Evolutionary conservation across 2,113 vertebrate genomes (phyloP), one percentile per base, ranked within the genome.

Genomic region (Sprattus sprattus): DNA sequence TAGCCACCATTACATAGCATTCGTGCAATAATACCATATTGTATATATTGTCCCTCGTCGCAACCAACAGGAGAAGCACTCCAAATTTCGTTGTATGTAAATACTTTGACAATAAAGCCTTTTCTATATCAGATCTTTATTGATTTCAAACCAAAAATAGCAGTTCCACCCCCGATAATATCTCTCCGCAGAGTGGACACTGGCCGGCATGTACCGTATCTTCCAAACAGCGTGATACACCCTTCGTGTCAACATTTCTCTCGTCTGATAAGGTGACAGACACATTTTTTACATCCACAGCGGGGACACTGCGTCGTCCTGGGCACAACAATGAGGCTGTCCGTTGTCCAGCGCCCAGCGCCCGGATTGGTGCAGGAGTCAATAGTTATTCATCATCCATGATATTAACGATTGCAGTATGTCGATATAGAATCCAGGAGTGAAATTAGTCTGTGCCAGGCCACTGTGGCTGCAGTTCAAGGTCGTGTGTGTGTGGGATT

Each of bases 401-500:
- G 91, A 95, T 93, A 94, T 93, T 94, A 94, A 93, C 89, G 91
- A 95, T 94, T 93, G 94, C 93, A 93, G 93, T 91, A 89, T 91
- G 94, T 95, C 94, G 91, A 94, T 95, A 94, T 92, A 90, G 91
- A 92, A 91, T 89, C 91, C 89, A 64, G 91, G 91, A 91, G 93
- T 93, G 93, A 93, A 95, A 95, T 95, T 94, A 95, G 94, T 95
- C 93, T 93, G 94, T 94, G 93, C 91, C 90, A 92, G 90, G 91
- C 91, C 92, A 75, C 67, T 90, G 92, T 87, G 88, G 91, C 85
- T 46, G 25, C 88, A 86, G 92, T 94, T 94, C 95, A 95, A 95
- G 95, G 94, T 95, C 93, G 92, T 32, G 67, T 39, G 67, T 71
- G 64, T 67, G 22, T 67, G 22, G 3, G 67, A 75, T 83, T 86